phyloP scores from a whole-genome alignment of 1,140 invertebrate species.

The Papilio polyxenes region DNA sequence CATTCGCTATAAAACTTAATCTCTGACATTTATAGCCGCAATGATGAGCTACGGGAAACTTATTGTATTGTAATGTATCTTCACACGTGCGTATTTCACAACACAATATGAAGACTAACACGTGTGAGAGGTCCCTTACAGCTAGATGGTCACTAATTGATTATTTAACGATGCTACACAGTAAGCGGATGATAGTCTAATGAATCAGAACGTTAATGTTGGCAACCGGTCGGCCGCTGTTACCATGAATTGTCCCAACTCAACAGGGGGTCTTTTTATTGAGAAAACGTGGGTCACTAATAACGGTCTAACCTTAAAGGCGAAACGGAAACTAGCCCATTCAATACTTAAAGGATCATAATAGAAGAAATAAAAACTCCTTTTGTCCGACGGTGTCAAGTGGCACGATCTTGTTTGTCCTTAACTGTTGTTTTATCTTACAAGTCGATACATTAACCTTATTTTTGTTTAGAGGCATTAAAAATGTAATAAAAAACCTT shows the following conservation, averaged over 20 bases:
- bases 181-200: slow-evolving; percentile 58
- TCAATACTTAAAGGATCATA: slow-evolving; percentile 28
- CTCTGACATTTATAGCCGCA: slow-evolving; percentile 30
- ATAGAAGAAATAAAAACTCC: slow-evolving; percentile 19
- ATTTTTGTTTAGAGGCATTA: slow-evolving; percentile 12
- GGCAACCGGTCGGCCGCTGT: slow-evolving; percentile 50
- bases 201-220: slow-evolving; percentile 61
- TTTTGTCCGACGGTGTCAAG: slow-evolving; percentile 8
- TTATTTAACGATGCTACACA: slow-evolving; percentile 49
- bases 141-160: slow-evolving; percentile 30
- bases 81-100: slow-evolving; percentile 36
- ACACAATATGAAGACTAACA: background rate
- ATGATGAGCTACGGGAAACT: slow-evolving; percentile 35
- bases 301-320: slow-evolving; percentile 46
- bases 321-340: slow-evolving; percentile 30
- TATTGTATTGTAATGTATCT: slow-evolving; percentile 39
- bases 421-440: slow-evolving; percentile 1
- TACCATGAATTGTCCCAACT: slow-evolving; percentile 58
- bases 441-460: background rate
- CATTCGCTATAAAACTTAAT: slow-evolving; percentile 37
- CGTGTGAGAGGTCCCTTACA: background rate
- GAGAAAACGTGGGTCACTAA: slow-evolving; percentile 50
- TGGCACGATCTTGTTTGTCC: slow-evolving; percentile 19
- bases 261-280: slow-evolving; percentile 63
- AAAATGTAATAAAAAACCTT: slow-evolving; percentile 18